Conservation (phyloP, 2,888 invertebrate species). For the Chaetogeoica ovagalla region DNA sequence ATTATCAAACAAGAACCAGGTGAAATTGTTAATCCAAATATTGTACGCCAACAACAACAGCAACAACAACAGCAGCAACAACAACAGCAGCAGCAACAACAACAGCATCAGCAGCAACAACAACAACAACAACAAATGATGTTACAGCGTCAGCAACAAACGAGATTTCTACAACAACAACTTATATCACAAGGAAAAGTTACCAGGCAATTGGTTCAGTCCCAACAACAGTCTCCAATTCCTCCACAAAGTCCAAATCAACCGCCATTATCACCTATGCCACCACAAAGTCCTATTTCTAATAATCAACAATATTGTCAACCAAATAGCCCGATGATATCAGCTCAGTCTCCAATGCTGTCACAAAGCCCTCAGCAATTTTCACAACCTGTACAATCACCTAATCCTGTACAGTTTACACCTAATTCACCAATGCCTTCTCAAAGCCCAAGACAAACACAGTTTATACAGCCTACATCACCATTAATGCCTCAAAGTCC, state of each 20-base stretch:
- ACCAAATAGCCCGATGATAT: constrained; percentile 54
- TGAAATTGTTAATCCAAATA: constrained; percentile 53
- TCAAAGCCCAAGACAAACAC: constrained; percentile 59
- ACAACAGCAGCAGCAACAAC: constrained; percentile 49
- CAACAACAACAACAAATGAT: constrained; percentile 53
- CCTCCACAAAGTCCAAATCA: constrained; percentile 57
- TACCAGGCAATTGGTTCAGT: constrained; percentile 55
- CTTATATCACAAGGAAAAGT: constrained; percentile 54
- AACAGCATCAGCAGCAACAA: constrained; percentile 48
- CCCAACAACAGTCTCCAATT: constrained; percentile 62
- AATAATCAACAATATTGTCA: constrained; percentile 53
- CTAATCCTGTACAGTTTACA: constrained; percentile 54
- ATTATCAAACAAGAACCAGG: constrained; percentile 58
- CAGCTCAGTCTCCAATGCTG: constrained; percentile 59
- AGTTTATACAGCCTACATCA: constrained; percentile 61
- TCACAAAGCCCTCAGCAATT: constrained; percentile 55
- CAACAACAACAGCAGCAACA: constrained; percentile 56
- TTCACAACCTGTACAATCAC: constrained; percentile 41
- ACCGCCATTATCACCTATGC: constrained; percentile 51
- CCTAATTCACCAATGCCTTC: constrained; percentile 61
- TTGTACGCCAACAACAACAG: constrained; percentile 60
- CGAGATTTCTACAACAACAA: constrained; percentile 54
- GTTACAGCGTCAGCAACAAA: constrained; percentile 54
- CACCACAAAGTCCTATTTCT: constrained; percentile 53
- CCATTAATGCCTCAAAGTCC: constrained; percentile 60